Evolutionary conservation across 2,113 vertebrate species (phyloP), one percentile per base, ranked within the genome.

Genomic region (Poecile atricapillus): DNA sequence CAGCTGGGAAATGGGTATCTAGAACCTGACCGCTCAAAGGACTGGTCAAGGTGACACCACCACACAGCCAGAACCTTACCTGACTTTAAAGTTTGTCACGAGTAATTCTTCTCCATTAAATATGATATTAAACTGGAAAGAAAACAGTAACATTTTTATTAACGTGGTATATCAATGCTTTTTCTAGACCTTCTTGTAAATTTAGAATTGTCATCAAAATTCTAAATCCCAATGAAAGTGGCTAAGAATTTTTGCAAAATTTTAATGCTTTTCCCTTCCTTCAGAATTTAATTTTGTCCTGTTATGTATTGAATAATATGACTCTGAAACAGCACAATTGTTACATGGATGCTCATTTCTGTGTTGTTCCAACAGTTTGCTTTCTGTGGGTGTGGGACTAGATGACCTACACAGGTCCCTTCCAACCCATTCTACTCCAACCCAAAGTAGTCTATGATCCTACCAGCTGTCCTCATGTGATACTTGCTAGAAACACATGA

Each of bases 81-180:
- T 95, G 92, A 64, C 68, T 88, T 87, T 77, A 67, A 97, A 73
- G 65, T 97, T 86, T 59, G 90, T 83, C 94, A 97, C 50, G 52
- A 47, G 33, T 89, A 97, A 96, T 75, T 95, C 94, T 74, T 92
- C 93, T 55, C 92, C 77, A 17, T 50, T 41, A 84, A 97, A 97
- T 71, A 93, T 14, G 73, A 78, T 52, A 43, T 71, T 80, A 70
- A 98, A 91, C 98, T 98, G 95, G 59, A 96, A 95, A 93, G 88
- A 77, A 94, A 63, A 71, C 47, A 94, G 3, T 2, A 62, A 53
- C 16, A 25, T 63, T 79, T 80, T 90, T 59, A 82, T 62, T 83
- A 88, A 71, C 28, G 78, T 56, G 64, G 31, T 71, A 35, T 50
- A 81, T 85, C 5, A 5, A 55, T n/a, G 41, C 60, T 64, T 70